These are phyloP conservation scores for Auanema freiburgensis DNA, from an alignment of 2,888 invertebrate genomes.

Conservation along the genomic window DNA sequence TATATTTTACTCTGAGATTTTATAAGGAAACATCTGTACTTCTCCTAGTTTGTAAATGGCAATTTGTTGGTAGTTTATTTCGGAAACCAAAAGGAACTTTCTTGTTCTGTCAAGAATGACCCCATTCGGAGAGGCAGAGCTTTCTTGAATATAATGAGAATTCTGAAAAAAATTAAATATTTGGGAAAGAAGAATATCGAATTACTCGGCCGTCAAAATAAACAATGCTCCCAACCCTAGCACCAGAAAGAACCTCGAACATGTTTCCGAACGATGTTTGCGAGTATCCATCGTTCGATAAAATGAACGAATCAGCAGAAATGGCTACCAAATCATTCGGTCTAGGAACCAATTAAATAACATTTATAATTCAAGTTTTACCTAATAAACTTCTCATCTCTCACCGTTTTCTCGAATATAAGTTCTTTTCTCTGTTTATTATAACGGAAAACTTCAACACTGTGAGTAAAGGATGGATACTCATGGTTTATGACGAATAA, in stretches of 20 bases:
- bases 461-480: slow-evolving; percentile 29
- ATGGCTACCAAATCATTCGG: slow-evolving; percentile 44
- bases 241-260: slow-evolving; percentile 28
- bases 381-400: slow-evolving; percentile 33
- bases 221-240: slow-evolving; percentile 32
- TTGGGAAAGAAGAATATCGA: neutral
- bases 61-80: slow-evolving; percentile 30
- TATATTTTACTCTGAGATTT: neutral
- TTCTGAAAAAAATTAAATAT: slow-evolving; percentile 19
- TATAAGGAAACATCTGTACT: slow-evolving; percentile 1
- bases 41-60: slow-evolving; percentile 28
- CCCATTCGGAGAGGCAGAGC: slow-evolving; percentile 32
- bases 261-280: slow-evolving; percentile 28
- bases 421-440: slow-evolving; percentile 26
- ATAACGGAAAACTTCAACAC: slow-evolving; percentile 37
- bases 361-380: slow-evolving; percentile 4
- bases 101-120: slow-evolving; percentile 30
- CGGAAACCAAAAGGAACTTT: slow-evolving; percentile 36
- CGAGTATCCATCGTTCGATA: slow-evolving; percentile 44
- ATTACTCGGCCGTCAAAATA: slow-evolving; percentile 39
- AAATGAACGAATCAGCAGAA: slow-evolving; percentile 33
- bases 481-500: slow-evolving; percentile 40
- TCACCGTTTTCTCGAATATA: slow-evolving; percentile 33
- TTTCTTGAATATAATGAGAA: slow-evolving; percentile 21
- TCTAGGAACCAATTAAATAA: slow-evolving; percentile 15